Conservation (phyloP, 2,888 invertebrate genomes). For the Alloscopus bannaensis region DNA sequence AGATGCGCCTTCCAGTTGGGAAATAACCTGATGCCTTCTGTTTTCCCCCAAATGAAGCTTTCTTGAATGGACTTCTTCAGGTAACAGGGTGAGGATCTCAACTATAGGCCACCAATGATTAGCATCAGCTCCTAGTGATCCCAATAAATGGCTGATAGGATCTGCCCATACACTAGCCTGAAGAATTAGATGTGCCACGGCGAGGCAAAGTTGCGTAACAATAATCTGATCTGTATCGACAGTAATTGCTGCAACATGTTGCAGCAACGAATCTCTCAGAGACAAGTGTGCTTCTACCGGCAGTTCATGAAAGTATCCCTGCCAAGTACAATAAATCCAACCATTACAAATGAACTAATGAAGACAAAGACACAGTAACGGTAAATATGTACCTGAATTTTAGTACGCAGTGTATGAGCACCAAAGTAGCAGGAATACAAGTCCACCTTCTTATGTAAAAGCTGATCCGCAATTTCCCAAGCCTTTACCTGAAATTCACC, state of each 20-base stretch:
- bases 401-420: constrained; percentile 97
- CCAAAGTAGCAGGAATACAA: constrained; percentile 97
- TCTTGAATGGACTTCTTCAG: constrained; percentile 94
- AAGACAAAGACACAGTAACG: not conserved
- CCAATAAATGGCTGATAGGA: constrained; percentile 89
- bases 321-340: not conserved
- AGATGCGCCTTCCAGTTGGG: constrained; percentile 80
- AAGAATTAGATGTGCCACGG: constrained; percentile 93
- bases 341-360: not conserved
- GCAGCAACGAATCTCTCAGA: constrained; percentile 91
- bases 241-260: constrained; percentile 88
- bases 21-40: constrained; percentile 88
- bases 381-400: constrained; percentile 83
- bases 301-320: constrained; percentile 89
- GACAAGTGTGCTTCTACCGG: constrained; percentile 89
- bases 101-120: constrained; percentile 86
- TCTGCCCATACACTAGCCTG: constrained; percentile 96
- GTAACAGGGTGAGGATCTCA: constrained; percentile 94
- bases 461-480: constrained; percentile 97
- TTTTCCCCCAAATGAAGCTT: constrained; percentile 90
- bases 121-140: constrained; percentile 80
- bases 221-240: constrained; percentile 88
- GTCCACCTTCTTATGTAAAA: constrained; percentile 91
- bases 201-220: constrained; percentile 90
- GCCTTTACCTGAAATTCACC: constrained; percentile 86